These are phyloP conservation scores for Philaethria dido DNA, from an alignment of 2,888 invertebrate genomes.

Conservation along the genomic window DNA sequence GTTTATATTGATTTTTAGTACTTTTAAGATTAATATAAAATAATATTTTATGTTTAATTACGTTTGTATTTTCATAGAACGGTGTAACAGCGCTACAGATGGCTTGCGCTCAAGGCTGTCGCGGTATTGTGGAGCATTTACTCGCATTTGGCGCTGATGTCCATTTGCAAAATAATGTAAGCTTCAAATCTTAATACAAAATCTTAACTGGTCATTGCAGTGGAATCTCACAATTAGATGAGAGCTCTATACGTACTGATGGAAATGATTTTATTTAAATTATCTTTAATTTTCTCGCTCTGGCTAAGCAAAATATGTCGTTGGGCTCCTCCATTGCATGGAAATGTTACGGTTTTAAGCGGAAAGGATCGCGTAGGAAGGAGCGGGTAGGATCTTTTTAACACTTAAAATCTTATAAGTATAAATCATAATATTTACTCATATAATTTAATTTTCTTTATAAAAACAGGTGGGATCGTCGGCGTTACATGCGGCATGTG, in stretches of 20 bases:
- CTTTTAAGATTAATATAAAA: background rate
- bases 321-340: no score
- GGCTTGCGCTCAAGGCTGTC: conserved; percentile 87
- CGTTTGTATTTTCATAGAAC: conserved; percentile 73
- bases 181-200: conserved; percentile 39
- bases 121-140: conserved; percentile 87
- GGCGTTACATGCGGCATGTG: conserved; percentile 89
- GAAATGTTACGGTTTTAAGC: no score
- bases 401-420: no score
- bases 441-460: background rate
- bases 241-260: no score
- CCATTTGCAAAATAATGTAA: conserved; percentile 87
- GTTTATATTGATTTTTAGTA: background rate
- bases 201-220: no score
- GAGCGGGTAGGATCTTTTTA: no score
- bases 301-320: no score
- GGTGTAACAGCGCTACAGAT: conserved; percentile 88
- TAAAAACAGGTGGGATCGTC: conserved; percentile 85
- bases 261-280: no score
- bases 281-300: no score
- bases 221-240: no score
- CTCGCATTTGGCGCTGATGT: conserved; percentile 86
- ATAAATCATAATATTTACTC: background rate
- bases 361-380: no score
- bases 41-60: no score